These are phyloP conservation scores for Chalcosyrphus nemorum DNA, from an alignment of 2,888 invertebrate genomes.

Conservation along the genomic window DNA sequence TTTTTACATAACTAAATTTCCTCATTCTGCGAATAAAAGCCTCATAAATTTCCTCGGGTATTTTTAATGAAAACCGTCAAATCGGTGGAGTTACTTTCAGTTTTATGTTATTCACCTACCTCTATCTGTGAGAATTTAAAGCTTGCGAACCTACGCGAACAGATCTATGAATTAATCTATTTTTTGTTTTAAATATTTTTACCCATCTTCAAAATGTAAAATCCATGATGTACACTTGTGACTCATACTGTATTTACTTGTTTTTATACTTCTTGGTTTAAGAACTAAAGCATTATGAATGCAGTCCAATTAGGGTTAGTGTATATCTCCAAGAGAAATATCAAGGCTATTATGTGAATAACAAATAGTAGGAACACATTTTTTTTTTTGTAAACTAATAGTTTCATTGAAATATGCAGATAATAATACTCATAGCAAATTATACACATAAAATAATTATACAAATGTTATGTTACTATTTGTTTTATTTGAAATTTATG, in stretches of 20 bases:
- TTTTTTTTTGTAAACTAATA: slow-evolving; percentile 25
- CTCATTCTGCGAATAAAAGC: too few relatives aligned
- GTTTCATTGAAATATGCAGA: slow-evolving; percentile 41
- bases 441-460: slow-evolving; percentile 36
- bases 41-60: too few relatives aligned
- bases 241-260: slow-evolving; percentile 34
- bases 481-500: slow-evolving; percentile 44
- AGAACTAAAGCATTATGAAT: slow-evolving; percentile 67
- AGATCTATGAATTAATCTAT: too few relatives aligned
- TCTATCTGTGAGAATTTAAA: too few relatives aligned
- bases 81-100: too few relatives aligned
- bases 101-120: too few relatives aligned
- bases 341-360: slow-evolving; percentile 42
- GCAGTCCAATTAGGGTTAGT: slow-evolving; percentile 71
- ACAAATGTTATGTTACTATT: slow-evolving; percentile 63
- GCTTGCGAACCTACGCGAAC: too few relatives aligned
- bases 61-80: too few relatives aligned
- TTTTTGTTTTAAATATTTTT: not conserved
- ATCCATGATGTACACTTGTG: slow-evolving; percentile 52
- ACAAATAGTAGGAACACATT: slow-evolving; percentile 20
- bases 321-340: slow-evolving; percentile 65
- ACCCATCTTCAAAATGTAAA: not conserved
- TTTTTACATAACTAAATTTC: too few relatives aligned
- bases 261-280: slow-evolving; percentile 27
- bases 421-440: slow-evolving; percentile 66